Percentiles rank a stretch among this genome's conserved stretches.
phyloP scores from a whole-genome alignment of 2,113 vertebrate species.

The Leucopsar rothschildi region DNA sequence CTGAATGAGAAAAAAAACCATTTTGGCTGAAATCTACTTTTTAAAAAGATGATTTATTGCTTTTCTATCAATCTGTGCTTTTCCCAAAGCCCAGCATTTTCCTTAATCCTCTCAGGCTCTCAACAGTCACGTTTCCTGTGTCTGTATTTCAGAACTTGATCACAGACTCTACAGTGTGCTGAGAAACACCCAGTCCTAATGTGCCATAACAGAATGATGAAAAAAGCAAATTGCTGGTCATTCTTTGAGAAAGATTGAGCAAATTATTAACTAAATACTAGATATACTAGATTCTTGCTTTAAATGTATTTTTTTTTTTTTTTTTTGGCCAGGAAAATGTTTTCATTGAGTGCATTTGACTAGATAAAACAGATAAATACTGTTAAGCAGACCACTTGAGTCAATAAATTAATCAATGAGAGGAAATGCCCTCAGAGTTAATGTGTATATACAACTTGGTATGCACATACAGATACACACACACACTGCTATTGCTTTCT shows the following conservation, averaged over 20 bases:
- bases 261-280: neutral
- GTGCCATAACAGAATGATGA: neutral
- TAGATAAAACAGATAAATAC: neutral
- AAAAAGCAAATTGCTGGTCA: neutral
- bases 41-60: fast-evolving
- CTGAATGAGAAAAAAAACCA: neutral
- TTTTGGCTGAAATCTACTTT: neutral
- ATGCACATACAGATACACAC: neutral
- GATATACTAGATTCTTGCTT: neutral
- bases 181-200: neutral
- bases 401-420: neutral
- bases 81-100: neutral
- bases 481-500: fast-evolving
- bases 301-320: neutral
- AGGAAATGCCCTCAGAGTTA: neutral
- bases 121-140: neutral
- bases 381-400: neutral
- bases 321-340: neutral
- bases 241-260: neutral
- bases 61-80: neutral
- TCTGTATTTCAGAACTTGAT: neutral
- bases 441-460: neutral
- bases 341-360: neutral
- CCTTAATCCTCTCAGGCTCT: neutral
- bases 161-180: neutral